phyloP scores from a whole-genome alignment of 35 echinoderm and acorn worm species.

The Nesometra sesokonis region DNA sequence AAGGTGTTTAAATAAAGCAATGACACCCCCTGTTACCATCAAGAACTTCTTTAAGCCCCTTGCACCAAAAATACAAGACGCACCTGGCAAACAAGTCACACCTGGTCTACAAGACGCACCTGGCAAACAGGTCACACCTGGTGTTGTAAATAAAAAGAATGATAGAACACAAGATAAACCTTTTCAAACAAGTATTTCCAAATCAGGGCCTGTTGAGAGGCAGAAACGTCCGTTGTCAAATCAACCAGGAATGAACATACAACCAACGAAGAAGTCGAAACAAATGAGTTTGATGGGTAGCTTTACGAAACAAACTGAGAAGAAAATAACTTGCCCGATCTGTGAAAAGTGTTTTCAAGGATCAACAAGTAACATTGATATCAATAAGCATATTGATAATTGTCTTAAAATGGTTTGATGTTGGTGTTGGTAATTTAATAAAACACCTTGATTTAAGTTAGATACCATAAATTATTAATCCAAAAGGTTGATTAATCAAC shows the following conservation, averaged over 20 bases:
- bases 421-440: no score
- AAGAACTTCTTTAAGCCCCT: constrained; percentile 55
- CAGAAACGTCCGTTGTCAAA: constrained; percentile 13
- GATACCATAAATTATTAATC: no score
- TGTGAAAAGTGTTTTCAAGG: constrained; percentile 35
- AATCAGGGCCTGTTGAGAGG: background rate
- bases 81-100: background rate
- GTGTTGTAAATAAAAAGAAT: constrained; percentile 3
- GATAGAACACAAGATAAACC: background rate
- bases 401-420: constrained; percentile 15
- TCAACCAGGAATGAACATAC: background rate
- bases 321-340: constrained; percentile 51
- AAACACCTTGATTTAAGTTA: no score
- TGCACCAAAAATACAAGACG: no score
- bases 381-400: constrained; percentile 69
- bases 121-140: no score
- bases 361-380: constrained; percentile 29
- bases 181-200: background rate
- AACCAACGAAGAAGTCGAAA: constrained; percentile 30
- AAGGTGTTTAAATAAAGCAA: constrained; percentile 66
- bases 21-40: constrained; percentile 63
- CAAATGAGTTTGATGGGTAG: constrained; percentile 16
- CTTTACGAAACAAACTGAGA: constrained; percentile 19
- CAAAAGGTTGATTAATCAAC: no score
- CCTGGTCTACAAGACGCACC: background rate